Conservation (phyloP, 1,140 invertebrate genomes). For the Camponotus vicinus region DNA sequence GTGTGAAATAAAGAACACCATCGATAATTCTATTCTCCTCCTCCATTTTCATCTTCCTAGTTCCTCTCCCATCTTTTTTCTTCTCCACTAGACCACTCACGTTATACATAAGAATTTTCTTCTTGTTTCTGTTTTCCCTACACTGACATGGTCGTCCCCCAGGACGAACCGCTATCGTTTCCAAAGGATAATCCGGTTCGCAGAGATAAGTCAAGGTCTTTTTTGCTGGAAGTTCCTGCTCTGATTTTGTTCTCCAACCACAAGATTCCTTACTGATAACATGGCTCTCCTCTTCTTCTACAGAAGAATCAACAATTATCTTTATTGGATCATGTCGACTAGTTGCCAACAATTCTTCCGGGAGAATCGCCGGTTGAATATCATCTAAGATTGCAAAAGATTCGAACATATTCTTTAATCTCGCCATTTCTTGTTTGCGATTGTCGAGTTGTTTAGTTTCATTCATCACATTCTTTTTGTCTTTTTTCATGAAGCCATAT, state of each 20-base stretch:
- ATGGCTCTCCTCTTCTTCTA: neutral
- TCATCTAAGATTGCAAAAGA: conserved; percentile 11
- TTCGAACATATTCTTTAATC: conserved; percentile 60
- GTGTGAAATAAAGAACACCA: conserved; percentile 74
- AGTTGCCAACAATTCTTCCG: conserved; percentile 21
- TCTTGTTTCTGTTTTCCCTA: conserved; percentile 77
- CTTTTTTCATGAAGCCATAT: neutral
- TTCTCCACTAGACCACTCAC: conserved; percentile 57
- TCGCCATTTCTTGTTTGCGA: conserved; percentile 36
- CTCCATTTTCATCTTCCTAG: conserved; percentile 14
- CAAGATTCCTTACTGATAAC: conserved; percentile 57
- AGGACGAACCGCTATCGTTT: conserved; percentile 65
- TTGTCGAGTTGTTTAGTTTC: neutral
- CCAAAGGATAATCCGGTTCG: conserved; percentile 70
- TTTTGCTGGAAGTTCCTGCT: conserved; percentile 70
- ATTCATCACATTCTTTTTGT: neutral
- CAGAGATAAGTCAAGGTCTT: conserved; percentile 76
- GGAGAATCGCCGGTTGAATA: conserved; percentile 52
- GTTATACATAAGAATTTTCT: conserved; percentile 74
- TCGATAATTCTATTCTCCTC: conserved; percentile 71
- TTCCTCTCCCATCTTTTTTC: conserved; percentile 33
- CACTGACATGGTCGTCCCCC: conserved; percentile 77
- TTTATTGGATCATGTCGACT: conserved; percentile 32
- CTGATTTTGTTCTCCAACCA: conserved; percentile 74
- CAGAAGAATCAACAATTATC: neutral